phyloP scores from a whole-genome alignment of 2,888 invertebrate species.

The Melinaea menophilus region DNA sequence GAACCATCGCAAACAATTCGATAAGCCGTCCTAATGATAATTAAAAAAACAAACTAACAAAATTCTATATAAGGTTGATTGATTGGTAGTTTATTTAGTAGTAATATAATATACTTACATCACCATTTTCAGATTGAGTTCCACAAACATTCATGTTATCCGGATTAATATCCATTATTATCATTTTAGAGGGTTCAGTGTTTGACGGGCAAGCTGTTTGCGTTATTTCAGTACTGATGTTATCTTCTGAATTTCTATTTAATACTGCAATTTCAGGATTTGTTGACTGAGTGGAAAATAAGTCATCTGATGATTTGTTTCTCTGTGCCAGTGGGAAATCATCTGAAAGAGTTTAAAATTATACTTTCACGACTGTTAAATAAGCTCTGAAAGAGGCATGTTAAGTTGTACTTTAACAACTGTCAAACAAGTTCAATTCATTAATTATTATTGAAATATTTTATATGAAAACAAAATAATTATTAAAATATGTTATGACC shows the following conservation, averaged over 20 bases:
- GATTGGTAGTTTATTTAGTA: not conserved
- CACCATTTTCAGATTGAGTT: constrained; percentile 42
- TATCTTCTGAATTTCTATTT: constrained; percentile 23
- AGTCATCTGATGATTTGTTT: constrained; percentile 55
- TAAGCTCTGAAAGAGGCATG: not conserved
- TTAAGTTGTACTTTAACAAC: not conserved
- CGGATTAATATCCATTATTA: constrained; percentile 20
- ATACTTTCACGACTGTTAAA: too few species aligned
- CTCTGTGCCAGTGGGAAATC: constrained; percentile 59
- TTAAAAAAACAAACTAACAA: too few species aligned
- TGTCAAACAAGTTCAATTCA: too few species aligned
- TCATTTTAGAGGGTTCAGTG: constrained; percentile 25
- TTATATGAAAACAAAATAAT: not conserved
- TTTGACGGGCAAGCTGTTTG: constrained; percentile 29
- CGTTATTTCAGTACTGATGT: constrained; percentile 29
- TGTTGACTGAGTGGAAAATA: constrained; percentile 56
- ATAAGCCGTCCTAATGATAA: too few species aligned
- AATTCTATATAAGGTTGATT: too few species aligned
- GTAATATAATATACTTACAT: constrained; percentile 44
- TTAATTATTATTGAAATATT: not conserved
- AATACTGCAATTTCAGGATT: constrained; percentile 8
- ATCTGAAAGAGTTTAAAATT: constrained; percentile 45
- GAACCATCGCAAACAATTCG: too few species aligned
- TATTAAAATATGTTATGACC: not conserved
- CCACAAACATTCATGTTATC: constrained; percentile 43